Conservation (phyloP, 1,140 invertebrate species). For the Tetramorium parvispinum region DNA sequence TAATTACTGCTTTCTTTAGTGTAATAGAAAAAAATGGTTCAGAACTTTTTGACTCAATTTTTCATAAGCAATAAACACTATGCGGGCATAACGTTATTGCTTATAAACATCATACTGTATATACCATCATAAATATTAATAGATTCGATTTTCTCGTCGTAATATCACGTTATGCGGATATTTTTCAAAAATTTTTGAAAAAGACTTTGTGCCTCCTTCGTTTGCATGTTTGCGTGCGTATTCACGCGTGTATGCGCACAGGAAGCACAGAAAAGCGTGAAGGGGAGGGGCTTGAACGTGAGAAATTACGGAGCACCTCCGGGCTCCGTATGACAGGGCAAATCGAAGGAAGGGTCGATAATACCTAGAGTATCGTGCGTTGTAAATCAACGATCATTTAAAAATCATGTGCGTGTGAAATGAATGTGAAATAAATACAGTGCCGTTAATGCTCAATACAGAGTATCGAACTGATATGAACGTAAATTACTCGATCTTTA, state of each 20-base stretch:
- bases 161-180: not conserved
- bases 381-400: constrained; percentile 34
- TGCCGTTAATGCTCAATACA: too few species aligned
- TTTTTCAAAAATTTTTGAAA: not conserved
- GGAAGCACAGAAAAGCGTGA: not conserved
- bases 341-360: not conserved
- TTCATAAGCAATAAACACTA: too few species aligned
- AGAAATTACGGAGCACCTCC: not conserved
- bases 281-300: constrained; percentile 4
- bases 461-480: not conserved
- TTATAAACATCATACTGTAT: too few species aligned
- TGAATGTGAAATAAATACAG: not conserved
- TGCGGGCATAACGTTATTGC: too few species aligned
- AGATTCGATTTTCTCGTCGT: not conserved
- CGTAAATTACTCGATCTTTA: not conserved
- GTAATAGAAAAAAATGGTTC: too few species aligned
- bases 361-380: not conserved
- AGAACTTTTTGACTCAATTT: too few species aligned
- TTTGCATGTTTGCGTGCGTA: not conserved
- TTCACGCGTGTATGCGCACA: not conserved
- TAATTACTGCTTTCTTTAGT: too few species aligned
- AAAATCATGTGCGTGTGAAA: constrained; percentile 21
- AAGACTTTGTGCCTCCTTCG: not conserved
- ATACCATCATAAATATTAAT: not conserved
- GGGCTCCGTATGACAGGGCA: not conserved